Percentiles rank a stretch among this genome's conserved stretches.
These are phyloP conservation scores for Hesperia comma DNA, from an alignment of 2,888 invertebrate genomes.

Conservation along the genomic window DNA sequence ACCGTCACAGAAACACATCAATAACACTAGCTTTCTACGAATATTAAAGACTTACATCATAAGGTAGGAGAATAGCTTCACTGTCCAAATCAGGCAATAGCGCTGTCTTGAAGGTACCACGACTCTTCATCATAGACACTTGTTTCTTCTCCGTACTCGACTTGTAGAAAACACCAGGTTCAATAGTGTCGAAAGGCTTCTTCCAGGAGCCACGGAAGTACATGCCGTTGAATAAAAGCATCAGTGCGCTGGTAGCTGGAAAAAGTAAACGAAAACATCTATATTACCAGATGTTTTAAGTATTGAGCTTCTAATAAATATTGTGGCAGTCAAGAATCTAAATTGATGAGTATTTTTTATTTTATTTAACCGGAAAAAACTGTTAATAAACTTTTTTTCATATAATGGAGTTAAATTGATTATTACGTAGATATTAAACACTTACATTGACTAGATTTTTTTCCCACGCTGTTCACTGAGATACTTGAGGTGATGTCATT, in stretches of 20 bases:
- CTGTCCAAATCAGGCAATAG: conserved; percentile 86
- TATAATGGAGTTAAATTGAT: no score
- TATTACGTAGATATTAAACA: conserved; percentile 29
- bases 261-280: no score
- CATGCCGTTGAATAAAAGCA: conserved; percentile 90
- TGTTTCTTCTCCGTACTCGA: conserved; percentile 84
- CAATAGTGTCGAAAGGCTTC: conserved; percentile 84
- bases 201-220: conserved; percentile 92
- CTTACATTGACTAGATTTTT: conserved; percentile 72
- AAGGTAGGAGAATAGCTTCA: conserved; percentile 88
- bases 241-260: conserved; percentile 81
- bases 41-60: conserved; percentile 83
- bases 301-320: no score
- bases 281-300: no score
- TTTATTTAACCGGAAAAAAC: no score
- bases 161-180: conserved; percentile 85
- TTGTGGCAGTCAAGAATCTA: no score
- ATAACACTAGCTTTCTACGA: no score
- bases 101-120: conserved; percentile 85
- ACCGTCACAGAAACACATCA: no score
- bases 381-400: no score
- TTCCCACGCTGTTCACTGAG: conserved; percentile 85
- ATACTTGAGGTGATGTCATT: conserved; percentile 84
- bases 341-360: no score
- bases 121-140: conserved; percentile 87